Evolutionary conservation across 2,797 vertebrate genomes (phyloP), one percentile per base, ranked within the genome.

Genomic region (Valencia hispanica): DNA sequence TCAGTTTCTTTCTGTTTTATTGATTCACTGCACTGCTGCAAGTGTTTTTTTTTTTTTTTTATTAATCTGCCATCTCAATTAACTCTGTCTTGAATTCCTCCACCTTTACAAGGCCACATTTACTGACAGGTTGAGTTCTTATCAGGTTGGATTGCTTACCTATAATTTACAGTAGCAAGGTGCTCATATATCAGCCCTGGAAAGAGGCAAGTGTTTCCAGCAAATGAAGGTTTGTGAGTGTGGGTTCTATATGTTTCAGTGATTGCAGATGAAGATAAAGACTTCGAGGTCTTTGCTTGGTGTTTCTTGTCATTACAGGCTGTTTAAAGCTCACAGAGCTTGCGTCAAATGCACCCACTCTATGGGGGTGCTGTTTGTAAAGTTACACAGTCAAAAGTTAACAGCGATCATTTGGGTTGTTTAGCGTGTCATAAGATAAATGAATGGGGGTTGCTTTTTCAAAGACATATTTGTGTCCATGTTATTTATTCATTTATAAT

Each of bases 281-380:
- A 77, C 41, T 4, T 27, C 0, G 17, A 20, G 22, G 75, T 3
- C 20, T 74, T 30, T 75, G 22, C 75, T 79, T n/a, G 74, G 80
- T 48, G 32, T 47, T 84, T 81, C 66, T 57, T 72, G 36, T 70
- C 55, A 2, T 69, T 70, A 68, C 65, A 78, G 41, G 66, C 59
- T 48, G 72, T 34, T 73, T 20, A 10, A 73, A 79, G 32, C 73
- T 77, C 34, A 10, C 63, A 59, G 30, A 57, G 41, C 57, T 69
- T 4, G 22, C 70, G 61, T 32, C 65, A 59, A n/a, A 68, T 39
- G 59, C n/a, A n/a, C n/a, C n/a, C n/a, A n/a, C n/a, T n/a, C n/a
- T n/a, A n/a, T n/a, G n/a, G n/a, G n/a, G n/a, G n/a, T n/a, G n/a
- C n/a, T n/a, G n/a, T n/a, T n/a, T n/a, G n/a, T n/a, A n/a, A n/a